Evolutionary conservation across 2,888 invertebrate genomes (phyloP).

Genomic region (Rhingia campestris): DNA sequence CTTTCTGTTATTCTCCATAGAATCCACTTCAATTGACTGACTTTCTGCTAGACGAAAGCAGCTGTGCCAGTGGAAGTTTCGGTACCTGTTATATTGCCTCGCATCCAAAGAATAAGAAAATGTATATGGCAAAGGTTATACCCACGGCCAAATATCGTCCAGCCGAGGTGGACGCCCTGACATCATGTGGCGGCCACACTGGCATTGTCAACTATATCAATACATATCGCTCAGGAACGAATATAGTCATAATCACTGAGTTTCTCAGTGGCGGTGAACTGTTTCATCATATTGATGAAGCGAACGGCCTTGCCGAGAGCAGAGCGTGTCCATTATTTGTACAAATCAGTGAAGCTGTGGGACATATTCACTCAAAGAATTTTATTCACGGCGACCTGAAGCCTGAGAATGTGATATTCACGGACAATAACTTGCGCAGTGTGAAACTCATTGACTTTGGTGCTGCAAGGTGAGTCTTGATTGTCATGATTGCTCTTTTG

Average conservation of each 20-base stretch:
- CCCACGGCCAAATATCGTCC: constrained; percentile 78
- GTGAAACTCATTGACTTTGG: constrained; percentile 98
- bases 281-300: constrained; percentile 85
- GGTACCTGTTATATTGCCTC: constrained; percentile 79
- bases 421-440: constrained; percentile 82
- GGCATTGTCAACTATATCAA: constrained; percentile 93
- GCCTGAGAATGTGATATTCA: constrained; percentile 89
- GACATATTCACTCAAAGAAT: constrained; percentile 91
- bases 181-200: constrained; percentile 93
- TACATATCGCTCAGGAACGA: constrained; percentile 92
- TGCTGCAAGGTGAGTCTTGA: constrained; percentile 87
- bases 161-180: constrained; percentile 89
- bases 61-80: constrained; percentile 77
- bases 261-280: constrained; percentile 93
- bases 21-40: constrained; percentile 77
- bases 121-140: constrained; percentile 78
- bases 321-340: constrained; percentile 91
- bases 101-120: constrained; percentile 75
- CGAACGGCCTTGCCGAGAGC: constrained; percentile 88
- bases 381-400: constrained; percentile 97
- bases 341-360: constrained; percentile 92
- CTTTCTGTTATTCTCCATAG: constrained; percentile 69
- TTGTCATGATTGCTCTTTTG: too few species aligned
- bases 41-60: constrained; percentile 77
- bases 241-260: constrained; percentile 96